phyloP scores from a whole-genome alignment of 1,140 invertebrate species.

The Sesamia nonagrioides region DNA sequence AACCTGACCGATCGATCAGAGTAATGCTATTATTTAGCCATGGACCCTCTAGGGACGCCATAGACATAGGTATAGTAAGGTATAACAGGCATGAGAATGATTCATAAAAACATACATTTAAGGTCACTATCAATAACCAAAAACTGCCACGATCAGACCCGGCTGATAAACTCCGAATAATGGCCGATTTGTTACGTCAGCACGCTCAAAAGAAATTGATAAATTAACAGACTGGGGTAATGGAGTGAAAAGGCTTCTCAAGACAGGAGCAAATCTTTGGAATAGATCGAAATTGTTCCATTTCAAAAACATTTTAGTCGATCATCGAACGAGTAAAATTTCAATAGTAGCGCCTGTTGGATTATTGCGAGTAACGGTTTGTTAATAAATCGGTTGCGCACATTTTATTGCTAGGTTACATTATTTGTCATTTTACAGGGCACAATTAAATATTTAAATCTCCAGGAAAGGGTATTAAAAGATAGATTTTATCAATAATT shows the following conservation, averaged over 20 bases:
- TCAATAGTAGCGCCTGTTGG: background rate
- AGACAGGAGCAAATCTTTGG: background rate
- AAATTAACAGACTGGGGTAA: background rate
- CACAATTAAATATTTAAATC: too few relatives aligned
- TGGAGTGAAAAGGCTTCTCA: background rate
- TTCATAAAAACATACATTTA: too few relatives aligned
- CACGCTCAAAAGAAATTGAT: background rate
- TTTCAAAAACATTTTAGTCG: background rate
- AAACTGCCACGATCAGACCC: background rate
- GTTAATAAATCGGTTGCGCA: background rate
- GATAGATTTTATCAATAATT: too few relatives aligned
- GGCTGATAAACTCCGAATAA: background rate
- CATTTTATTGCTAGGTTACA: too few relatives aligned
- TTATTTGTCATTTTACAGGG: background rate
- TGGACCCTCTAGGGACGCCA: too few relatives aligned
- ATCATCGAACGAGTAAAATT: background rate
- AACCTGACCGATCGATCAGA: too few relatives aligned
- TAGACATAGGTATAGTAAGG: too few relatives aligned
- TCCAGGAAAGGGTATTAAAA: too few relatives aligned
- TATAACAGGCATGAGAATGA: too few relatives aligned
- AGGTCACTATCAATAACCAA: background rate
- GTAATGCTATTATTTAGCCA: too few relatives aligned
- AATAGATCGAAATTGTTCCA: conserved; percentile 11
- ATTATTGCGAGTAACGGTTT: background rate
- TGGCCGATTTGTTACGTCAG: background rate